These are phyloP conservation scores for Aromia moschata DNA, from an alignment of 2,888 invertebrate species.

Conservation along the genomic window DNA sequence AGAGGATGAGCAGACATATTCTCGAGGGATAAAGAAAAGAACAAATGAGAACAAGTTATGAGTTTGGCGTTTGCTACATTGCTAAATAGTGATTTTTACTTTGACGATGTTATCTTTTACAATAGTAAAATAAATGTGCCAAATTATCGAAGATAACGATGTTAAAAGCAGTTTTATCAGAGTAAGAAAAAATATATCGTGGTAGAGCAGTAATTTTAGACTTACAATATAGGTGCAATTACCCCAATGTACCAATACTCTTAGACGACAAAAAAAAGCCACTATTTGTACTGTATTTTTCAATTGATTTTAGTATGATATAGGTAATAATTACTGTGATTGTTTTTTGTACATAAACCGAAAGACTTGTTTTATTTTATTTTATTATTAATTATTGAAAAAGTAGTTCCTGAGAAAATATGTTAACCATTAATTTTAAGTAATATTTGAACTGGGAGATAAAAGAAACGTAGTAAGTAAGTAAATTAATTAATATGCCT, in stretches of 20 bases:
- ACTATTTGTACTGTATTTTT: constrained; percentile 38
- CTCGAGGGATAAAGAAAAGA: background rate
- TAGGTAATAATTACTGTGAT: constrained; percentile 56
- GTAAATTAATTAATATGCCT: constrained; percentile 41
- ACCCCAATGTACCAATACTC: constrained; percentile 52
- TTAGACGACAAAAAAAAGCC: constrained; percentile 40
- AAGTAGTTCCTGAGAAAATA: constrained; percentile 56
- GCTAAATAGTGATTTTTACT: constrained; percentile 27
- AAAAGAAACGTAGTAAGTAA: constrained; percentile 23
- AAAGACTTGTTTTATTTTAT: constrained; percentile 54
- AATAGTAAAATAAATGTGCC: constrained; percentile 51
- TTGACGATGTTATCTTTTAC: constrained; percentile 28
- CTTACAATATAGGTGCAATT: constrained; percentile 53
- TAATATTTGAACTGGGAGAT: constrained; percentile 35
- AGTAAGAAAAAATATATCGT: constrained; percentile 40
- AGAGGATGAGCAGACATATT: background rate
- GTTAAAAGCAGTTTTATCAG: constrained; percentile 14
- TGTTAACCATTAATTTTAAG: constrained; percentile 57
- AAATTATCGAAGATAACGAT: constrained; percentile 43
- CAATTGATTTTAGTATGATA: constrained; percentile 39
- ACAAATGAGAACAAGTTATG: constrained; percentile 7
- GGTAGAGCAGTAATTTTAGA: constrained; percentile 42
- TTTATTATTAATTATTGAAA: constrained; percentile 52
- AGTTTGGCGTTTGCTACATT: constrained; percentile 12
- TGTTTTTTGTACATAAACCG: constrained; percentile 55